Conservation (phyloP, 1,140 invertebrate genomes). For the Neelides sp. region DNA sequence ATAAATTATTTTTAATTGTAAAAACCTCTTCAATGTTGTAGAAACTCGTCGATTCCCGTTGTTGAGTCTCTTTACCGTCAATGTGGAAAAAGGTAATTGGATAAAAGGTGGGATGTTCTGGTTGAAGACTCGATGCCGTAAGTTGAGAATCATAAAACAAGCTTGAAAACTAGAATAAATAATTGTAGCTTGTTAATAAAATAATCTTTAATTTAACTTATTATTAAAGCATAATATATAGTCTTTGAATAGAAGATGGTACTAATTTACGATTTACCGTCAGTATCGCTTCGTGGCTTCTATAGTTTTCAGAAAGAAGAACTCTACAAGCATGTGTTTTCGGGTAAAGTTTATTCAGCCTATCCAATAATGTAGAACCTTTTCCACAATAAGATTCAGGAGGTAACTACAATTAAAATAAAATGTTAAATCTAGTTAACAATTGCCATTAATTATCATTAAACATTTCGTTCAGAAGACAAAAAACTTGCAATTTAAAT, state of each 20-base stretch:
- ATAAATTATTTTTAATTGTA: no score
- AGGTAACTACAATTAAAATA: slow-evolving; percentile 57
- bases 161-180: slow-evolving; percentile 3
- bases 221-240: not conserved
- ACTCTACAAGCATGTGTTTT: slow-evolving; percentile 61
- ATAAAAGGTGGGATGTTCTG: slow-evolving; percentile 16
- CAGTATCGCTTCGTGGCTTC: slow-evolving; percentile 69
- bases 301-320: slow-evolving; percentile 70
- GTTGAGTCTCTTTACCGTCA: slow-evolving; percentile 57
- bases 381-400: slow-evolving; percentile 62
- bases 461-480: not conserved
- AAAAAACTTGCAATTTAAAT: not conserved
- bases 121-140: slow-evolving; percentile 14
- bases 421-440: slow-evolving; percentile 6
- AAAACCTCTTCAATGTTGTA: slow-evolving; percentile 74
- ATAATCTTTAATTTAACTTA: not conserved
- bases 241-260: not conserved
- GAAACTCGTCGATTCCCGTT: slow-evolving; percentile 66
- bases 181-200: not conserved
- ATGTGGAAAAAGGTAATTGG: slow-evolving; percentile 60
- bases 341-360: slow-evolving; percentile 65
- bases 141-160: slow-evolving; percentile 17
- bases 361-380: slow-evolving; percentile 62
- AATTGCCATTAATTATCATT: not conserved
- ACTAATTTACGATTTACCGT: slow-evolving; percentile 29